Base-by-base conservation (phyloP, 2,113 vertebrate genomes). In the Pomatorhinus ruficollis region DNA sequence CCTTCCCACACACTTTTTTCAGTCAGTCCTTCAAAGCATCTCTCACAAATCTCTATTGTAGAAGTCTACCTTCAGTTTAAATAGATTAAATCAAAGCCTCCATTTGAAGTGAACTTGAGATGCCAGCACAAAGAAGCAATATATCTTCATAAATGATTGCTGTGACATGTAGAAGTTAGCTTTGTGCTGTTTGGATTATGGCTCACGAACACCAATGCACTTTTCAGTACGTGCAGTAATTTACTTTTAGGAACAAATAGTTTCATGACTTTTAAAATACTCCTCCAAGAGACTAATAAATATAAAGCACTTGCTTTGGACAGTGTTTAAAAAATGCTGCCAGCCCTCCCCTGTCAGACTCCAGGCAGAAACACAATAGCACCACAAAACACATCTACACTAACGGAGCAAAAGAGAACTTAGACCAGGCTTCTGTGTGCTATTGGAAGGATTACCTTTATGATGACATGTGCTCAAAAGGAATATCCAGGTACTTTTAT, bases 231-330 rank as follows among this genome's bases (percentile, higher is more conserved):
- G 37, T 84, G 81, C 93, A 96, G 93, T 97, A 97, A 95, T 97
- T 97, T 95, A 97, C 83, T 96, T 96, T 87, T 95, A 96, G 92
- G 93, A 98, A 98, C 95, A 97, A 97, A 97, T 39, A 97, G 96
- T 97, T 98, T 97, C 93, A 97, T 79, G 93, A 96, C 92, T 97
- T 98, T 96, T 97, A 96, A 97, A 97, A 95, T 94, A 96, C 74
- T 94, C 80, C 87, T 97, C 94, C 87, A 90, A 83, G 94, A 96
- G 93, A 95, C 91, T 93, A 97, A 97, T 97, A 98, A 98, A 98
- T 95, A 92, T 74, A 85, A 98, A 97, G 88, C 88, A 91, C 83
- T 97, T 97, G 97, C 97, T 97, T 98, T 95, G 90, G 96, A 97
- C 94, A 97, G 71, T 91, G 86, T 98, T 98, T 98, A 97, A 95